Percentiles rank a stretch among this genome's conserved stretches.
Evolutionary conservation across 2,797 vertebrate species (phyloP).

Genomic region (Sarcophilus harrisii): DNA sequence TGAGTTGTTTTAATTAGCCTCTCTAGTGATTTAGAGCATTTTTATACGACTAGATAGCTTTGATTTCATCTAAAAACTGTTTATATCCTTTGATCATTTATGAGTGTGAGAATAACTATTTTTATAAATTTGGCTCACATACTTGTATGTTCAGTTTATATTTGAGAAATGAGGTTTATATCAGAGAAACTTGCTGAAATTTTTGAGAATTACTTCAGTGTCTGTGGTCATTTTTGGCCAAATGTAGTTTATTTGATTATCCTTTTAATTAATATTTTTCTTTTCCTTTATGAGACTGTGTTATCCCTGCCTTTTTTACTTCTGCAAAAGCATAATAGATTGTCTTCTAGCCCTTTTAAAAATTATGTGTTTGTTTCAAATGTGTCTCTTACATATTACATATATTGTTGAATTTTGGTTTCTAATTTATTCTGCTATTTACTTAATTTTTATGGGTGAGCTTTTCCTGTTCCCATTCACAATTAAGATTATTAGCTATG

Average conservation of each 20-base stretch:
- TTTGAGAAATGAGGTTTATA: not conserved
- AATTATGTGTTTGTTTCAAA: not conserved
- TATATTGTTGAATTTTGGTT: not conserved
- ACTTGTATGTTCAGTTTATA: not conserved
- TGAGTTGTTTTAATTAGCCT: not conserved
- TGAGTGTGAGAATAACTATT: not conserved
- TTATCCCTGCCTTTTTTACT: not conserved
- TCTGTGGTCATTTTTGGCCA: not conserved
- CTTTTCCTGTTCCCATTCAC: not conserved
- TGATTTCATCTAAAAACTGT: not conserved
- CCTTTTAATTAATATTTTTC: not conserved
- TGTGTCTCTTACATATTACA: not conserved
- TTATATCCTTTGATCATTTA: not conserved
- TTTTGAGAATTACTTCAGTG: not conserved
- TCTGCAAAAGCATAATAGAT: not conserved
- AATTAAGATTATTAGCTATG: not conserved
- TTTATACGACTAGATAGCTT: not conserved
- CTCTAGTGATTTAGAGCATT: not conserved
- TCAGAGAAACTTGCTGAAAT: not conserved
- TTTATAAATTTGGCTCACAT: not conserved
- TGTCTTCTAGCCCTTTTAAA: not conserved
- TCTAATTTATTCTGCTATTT: not conserved
- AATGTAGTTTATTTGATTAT: not conserved
- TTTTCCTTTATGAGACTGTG: not conserved
- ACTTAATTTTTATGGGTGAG: not conserved